These are phyloP conservation scores for Pachyseris speciosa DNA, from an alignment of 64 coral and sea anemone species.

Conservation along the genomic window DNA sequence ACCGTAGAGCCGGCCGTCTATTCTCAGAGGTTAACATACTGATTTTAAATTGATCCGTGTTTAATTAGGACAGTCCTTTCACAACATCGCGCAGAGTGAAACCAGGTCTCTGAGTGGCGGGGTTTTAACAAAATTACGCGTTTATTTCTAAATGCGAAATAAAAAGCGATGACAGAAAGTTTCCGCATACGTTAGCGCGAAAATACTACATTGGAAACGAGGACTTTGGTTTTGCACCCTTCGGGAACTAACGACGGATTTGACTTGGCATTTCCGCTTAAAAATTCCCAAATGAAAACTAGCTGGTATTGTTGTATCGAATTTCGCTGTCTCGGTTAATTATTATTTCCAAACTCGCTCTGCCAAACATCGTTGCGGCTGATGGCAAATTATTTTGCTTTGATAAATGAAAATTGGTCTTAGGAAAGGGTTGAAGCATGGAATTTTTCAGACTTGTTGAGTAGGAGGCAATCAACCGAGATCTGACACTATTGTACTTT, in stretches of 20 bases:
- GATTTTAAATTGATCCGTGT: slow-evolving; percentile 43
- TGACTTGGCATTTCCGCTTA: slow-evolving; percentile 52
- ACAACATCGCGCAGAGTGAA: slow-evolving; percentile 24
- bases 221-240: neutral
- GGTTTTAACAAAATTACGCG: neutral
- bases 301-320: slow-evolving; percentile 40
- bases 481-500: slow-evolving; percentile 24
- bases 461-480: slow-evolving; percentile 33
- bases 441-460: slow-evolving; percentile 4
- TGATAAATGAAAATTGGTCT: neutral
- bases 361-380: neutral
- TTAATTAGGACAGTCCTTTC: slow-evolving; percentile 16
- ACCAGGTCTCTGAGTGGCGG: neutral
- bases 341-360: slow-evolving; percentile 18
- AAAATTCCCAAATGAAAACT: slow-evolving; percentile 37
- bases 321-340: slow-evolving; percentile 41
- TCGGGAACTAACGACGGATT: slow-evolving; percentile 22
- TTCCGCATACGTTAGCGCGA: neutral
- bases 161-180: neutral
- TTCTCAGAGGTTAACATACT: neutral
- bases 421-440: neutral
- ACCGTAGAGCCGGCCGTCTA: neutral
- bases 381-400: neutral
- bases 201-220: neutral
- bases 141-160: slow-evolving; percentile 4